A percentile compares a stretch with the other conserved stretches of the same genome.
Conservation (phyloP, 2,113 vertebrate species). For the Oostethus manadensis region DNA sequence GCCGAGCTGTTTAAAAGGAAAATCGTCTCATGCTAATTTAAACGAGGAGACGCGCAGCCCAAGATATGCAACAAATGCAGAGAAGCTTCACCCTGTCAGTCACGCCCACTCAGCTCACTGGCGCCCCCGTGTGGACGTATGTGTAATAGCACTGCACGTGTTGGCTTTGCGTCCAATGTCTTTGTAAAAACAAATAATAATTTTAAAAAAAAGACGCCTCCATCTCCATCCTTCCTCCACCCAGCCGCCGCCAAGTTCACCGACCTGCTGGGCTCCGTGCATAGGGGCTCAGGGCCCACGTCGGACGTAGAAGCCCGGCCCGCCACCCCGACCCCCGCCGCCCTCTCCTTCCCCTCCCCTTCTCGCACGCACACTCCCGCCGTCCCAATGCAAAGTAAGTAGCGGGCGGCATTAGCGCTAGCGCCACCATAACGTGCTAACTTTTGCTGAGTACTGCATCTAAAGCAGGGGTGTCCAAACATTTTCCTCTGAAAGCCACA, state of each 20-base stretch:
- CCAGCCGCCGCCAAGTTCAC: slow-evolving; percentile 72
- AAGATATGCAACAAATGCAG: neutral
- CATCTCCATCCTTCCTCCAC: slow-evolving; percentile 30
- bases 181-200: too few species aligned
- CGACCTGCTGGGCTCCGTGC: slow-evolving; percentile 75
- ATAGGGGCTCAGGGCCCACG: slow-evolving; percentile 70
- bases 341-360: slow-evolving; percentile 30
- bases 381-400: slow-evolving; percentile 79
- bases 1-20: too few species aligned
- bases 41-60: too few species aligned
- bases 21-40: too few species aligned
- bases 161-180: neutral
- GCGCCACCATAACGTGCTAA: neutral
- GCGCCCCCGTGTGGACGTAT: slow-evolving; percentile 28
- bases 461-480: too few species aligned
- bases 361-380: slow-evolving; percentile 60
- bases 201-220: slow-evolving; percentile 15
- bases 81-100: slow-evolving; percentile 16
- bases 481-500: too few species aligned
- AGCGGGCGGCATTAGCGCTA: neutral
- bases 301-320: slow-evolving; percentile 70
- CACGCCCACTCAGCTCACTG: slow-evolving; percentile 4
- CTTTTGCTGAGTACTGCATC: slow-evolving; percentile 2
- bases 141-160: slow-evolving; percentile 11
- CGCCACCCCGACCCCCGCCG: slow-evolving; percentile 49